Percentiles rank a stretch among this genome's conserved stretches.
Evolutionary conservation across 2,888 invertebrate species (phyloP).

Genomic region (Sylvicola cinctus): DNA sequence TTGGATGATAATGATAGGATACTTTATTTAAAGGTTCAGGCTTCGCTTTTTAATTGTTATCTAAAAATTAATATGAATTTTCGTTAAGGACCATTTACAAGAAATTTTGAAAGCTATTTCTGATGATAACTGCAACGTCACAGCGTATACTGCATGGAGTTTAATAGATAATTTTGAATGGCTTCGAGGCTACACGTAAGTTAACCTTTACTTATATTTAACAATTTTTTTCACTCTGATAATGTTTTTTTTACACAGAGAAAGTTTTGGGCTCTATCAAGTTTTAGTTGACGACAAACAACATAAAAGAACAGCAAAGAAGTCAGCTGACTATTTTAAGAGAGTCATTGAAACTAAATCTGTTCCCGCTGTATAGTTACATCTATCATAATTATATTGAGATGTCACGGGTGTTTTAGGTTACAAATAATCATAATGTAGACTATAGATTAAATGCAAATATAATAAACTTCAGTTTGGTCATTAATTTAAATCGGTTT

Average conservation of each 20-base stretch:
- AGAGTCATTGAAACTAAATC: not conserved
- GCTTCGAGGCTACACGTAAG: constrained; percentile 16
- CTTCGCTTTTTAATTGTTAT: constrained; percentile 28
- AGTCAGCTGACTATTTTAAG: constrained; percentile 24
- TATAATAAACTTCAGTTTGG: too few relatives aligned
- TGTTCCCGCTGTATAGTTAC: not conserved
- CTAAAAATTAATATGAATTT: constrained; percentile 30
- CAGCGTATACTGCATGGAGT: constrained; percentile 16
- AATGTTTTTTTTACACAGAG: constrained; percentile 23
- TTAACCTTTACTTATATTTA: constrained; percentile 1
- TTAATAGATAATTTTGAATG: constrained; percentile 19
- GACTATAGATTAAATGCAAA: too few relatives aligned
- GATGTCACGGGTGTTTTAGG: too few relatives aligned
- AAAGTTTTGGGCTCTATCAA: constrained; percentile 40
- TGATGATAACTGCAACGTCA: constrained; percentile 14
- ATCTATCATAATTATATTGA: not conserved
- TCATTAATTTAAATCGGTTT: too few relatives aligned
- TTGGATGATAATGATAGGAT: constrained; percentile 23
- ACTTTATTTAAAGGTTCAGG: constrained; percentile 16
- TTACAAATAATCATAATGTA: too few relatives aligned
- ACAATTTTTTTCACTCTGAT: not conserved
- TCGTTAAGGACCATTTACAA: constrained; percentile 14
- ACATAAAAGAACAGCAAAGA: constrained; percentile 35
- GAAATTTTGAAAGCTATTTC: constrained; percentile 14
- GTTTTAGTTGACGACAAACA: constrained; percentile 37